phyloP scores from a whole-genome alignment of 2,888 invertebrate species.

The Lithophane semibrunnea region DNA sequence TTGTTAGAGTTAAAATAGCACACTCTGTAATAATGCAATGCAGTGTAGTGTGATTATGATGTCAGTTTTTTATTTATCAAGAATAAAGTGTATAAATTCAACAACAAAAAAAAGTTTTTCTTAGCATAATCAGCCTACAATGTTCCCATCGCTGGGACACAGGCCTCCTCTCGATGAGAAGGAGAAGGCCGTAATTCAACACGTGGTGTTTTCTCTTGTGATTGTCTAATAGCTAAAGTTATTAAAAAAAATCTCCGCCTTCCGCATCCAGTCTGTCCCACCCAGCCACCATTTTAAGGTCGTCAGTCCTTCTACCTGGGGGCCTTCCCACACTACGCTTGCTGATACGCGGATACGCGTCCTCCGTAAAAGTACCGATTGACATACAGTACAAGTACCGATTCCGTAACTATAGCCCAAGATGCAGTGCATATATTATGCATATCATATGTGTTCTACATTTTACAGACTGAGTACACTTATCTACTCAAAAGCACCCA shows the following conservation, averaged over 20 bases:
- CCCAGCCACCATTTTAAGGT: background rate
- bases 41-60: background rate
- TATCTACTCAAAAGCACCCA: background rate
- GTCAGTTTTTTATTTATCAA: background rate
- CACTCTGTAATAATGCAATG: background rate
- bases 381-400: too few species aligned
- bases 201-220: background rate
- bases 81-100: background rate
- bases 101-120: too few species aligned
- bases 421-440: background rate
- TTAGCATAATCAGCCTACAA: too few species aligned
- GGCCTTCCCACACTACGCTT: background rate
- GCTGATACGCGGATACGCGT: background rate
- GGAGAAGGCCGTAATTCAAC: too few species aligned
- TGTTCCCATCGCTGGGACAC: too few species aligned
- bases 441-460: background rate
- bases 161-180: too few species aligned
- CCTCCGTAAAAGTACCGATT: background rate
- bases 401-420: background rate
- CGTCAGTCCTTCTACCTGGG: background rate
- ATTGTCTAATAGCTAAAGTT: background rate
- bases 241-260: background rate
- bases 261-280: background rate
- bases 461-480: conserved; percentile 3
- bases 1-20: background rate